These are phyloP conservation scores for Danio kyathit DNA, from an alignment of 2,797 vertebrate genomes.

Conservation along the genomic window DNA sequence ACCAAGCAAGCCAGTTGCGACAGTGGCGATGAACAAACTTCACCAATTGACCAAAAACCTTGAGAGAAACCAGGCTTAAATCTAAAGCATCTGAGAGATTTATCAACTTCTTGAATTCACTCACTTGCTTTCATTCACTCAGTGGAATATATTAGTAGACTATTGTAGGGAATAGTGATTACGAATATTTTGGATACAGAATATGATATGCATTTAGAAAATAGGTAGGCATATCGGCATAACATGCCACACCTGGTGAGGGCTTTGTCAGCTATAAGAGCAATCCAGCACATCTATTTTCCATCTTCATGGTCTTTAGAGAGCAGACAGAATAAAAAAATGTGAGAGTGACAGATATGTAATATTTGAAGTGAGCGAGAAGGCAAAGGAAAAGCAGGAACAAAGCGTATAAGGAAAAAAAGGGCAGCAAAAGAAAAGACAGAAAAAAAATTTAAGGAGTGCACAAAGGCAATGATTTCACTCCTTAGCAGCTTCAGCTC, in stretches of 20 bases:
- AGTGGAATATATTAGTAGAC: too few relatives aligned
- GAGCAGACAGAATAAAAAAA: constrained; percentile 7
- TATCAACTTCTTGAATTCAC: too few relatives aligned
- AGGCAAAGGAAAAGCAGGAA: not conserved
- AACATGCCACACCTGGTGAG: constrained; percentile 1
- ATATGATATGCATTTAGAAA: too few relatives aligned
- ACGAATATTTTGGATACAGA: too few relatives aligned
- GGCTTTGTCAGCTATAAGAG: not conserved
- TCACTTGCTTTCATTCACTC: too few relatives aligned
- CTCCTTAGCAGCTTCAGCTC: constrained; percentile 25
- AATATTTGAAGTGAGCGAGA: constrained; percentile 6
- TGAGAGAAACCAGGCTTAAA: too few relatives aligned
- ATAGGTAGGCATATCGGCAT: not conserved
- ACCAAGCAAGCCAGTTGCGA: too few relatives aligned
- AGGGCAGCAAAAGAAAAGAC: not conserved
- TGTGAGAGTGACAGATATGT: constrained; percentile 5
- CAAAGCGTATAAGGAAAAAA: not conserved
- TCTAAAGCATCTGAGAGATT: too few relatives aligned
- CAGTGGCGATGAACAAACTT: too few relatives aligned
- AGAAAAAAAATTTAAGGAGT: not conserved
- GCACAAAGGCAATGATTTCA: constrained; percentile 38
- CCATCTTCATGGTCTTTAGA: constrained; percentile 25
- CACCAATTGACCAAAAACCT: too few relatives aligned
- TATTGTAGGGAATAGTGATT: too few relatives aligned
- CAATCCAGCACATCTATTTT: constrained; percentile 1